Conservation (phyloP, 2,888 invertebrate species). For the Tolmerus cingulatus region DNA sequence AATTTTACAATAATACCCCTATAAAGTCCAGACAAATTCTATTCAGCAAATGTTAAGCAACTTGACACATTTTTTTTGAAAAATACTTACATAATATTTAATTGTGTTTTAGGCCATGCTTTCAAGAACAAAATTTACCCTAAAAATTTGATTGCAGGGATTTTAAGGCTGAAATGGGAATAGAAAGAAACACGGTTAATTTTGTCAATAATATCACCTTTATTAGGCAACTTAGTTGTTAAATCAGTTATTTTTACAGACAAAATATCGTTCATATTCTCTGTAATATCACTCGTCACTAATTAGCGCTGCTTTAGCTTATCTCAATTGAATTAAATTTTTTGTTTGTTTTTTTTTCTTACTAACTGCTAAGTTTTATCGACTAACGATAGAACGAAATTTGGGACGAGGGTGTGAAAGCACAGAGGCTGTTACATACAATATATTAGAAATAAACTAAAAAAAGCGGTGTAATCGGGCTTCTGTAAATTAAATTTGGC, state of each 20-base stretch:
- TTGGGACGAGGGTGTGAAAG: not conserved
- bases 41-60: too few species aligned
- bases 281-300: slow-evolving; percentile 39
- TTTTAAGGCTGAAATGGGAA: not conserved
- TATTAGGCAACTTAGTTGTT: slow-evolving; percentile 39
- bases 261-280: slow-evolving; percentile 27
- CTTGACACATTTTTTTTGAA: too few species aligned
- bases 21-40: too few species aligned
- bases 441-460: not conserved
- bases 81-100: too few species aligned
- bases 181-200: not conserved
- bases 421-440: not conserved
- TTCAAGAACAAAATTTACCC: too few species aligned
- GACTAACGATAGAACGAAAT: not conserved
- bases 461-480: not conserved
- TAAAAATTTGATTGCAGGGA: not conserved
- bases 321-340: not conserved
- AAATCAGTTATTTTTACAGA: slow-evolving; percentile 27
- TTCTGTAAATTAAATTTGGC: slow-evolving; percentile 11
- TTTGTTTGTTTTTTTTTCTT: not conserved
- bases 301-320: slow-evolving; percentile 6
- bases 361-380: not conserved
- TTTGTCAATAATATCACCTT: slow-evolving; percentile 41
- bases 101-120: too few species aligned
- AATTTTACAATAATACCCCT: too few species aligned